phyloP scores from a whole-genome alignment of 1,140 invertebrate genomes.

The Cydia pomonella region DNA sequence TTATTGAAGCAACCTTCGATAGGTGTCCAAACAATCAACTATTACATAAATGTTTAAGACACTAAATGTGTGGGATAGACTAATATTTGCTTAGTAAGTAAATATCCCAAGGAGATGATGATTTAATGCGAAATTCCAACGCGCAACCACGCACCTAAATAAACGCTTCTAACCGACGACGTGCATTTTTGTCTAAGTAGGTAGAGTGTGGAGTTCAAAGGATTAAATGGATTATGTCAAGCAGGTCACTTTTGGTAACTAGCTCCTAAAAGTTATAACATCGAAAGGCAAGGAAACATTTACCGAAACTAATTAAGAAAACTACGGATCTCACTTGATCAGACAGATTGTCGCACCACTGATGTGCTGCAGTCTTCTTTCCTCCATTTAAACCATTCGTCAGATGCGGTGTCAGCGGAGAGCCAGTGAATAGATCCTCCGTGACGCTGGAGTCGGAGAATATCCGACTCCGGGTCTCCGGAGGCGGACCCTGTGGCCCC shows the following conservation, averaged over 20 bases:
- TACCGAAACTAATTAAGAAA: constrained; percentile 34
- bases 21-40: not conserved
- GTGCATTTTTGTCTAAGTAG: not conserved
- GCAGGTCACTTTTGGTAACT: not conserved
- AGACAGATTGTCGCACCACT: constrained; percentile 81
- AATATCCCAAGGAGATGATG: constrained; percentile 20
- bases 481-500: constrained; percentile 79
- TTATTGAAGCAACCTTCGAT: not conserved
- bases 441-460: constrained; percentile 67
- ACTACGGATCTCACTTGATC: constrained; percentile 75
- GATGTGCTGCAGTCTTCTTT: constrained; percentile 79
- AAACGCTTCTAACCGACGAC: not conserved
- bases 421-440: constrained; percentile 75
- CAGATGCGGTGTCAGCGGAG: constrained; percentile 73
- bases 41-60: not conserved
- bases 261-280: not conserved
- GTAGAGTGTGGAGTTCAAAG: not conserved
- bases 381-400: constrained; percentile 77
- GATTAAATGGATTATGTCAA: not conserved
- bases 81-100: constrained; percentile 8
- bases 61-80: constrained; percentile 7
- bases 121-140: constrained; percentile 23
- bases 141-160: not conserved
- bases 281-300: not conserved
- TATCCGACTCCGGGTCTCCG: constrained; percentile 52